Evolutionary conservation across 2,888 invertebrate genomes (phyloP), one percentile per base, ranked within the genome.

Genomic region (Philopedon plagiatum): DNA sequence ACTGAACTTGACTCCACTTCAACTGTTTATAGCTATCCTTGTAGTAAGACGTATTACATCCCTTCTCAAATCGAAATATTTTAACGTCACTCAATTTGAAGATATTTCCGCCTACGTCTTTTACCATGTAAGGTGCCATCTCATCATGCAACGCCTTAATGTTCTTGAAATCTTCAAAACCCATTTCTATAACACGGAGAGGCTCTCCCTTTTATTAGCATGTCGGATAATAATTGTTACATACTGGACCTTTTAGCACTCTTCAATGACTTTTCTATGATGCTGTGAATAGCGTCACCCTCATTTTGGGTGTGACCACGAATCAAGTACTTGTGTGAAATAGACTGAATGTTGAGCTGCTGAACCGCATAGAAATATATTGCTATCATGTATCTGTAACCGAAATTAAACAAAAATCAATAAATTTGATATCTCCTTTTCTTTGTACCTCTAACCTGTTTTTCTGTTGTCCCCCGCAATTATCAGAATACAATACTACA

Each of bases 281-380:
- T 54, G 51, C 67, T 71, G 19, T 71, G 60, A 15, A 74, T 44
- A 21, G 64, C 51, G 39, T 67, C 71, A 11, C 51, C 71, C 37
- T 74, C 60, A 61, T 74, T 74, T 60, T 69, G 74, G 7, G 71
- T 68, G 34, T 74, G 74, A 2, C 74, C 74, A 2, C 57, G 56
- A 13, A 71, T 74, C n/a, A 71, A 41, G 32, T 60, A 74, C 46
- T 71, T 71, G 26, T 74, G 71, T 19, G 68, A 68, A 26, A 74
- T 68, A n/a, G 71, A 61, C n/a, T 65, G 37, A 21, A 74, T 68
- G 15, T 57, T 23, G 32, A 69, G 61, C 1, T 32, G 13, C 29
- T 66, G 21, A 1, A 74, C 62, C 0, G 62, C 65, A 51, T 68
- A 68, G 29, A 61, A 58, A 57, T 67, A 71, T 37, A 34, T 23